Evolutionary conservation across 2,888 invertebrate species (phyloP), one percentile per base, ranked within the genome.

Genomic region (Caenorhabditis afra): DNA sequence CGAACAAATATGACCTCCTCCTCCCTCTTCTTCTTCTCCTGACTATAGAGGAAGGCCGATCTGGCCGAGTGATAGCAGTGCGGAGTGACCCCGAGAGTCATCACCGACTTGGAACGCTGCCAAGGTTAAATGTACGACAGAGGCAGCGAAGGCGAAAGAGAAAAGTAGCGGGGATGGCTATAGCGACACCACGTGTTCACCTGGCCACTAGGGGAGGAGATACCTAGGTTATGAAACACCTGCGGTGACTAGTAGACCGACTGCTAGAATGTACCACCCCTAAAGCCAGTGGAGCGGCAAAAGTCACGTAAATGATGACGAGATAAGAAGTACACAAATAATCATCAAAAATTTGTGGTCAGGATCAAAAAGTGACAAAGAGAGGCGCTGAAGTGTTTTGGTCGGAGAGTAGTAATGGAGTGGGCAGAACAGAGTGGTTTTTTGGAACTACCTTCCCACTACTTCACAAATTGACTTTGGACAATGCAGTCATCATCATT

Each of bases 1-100:
- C 29, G 59, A 53, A 70, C 70, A 70, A 70, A 70, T 70, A 70
- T 70, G 70, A 70, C 70, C 70, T 70, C 37, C n/a, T n/a, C 65
- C 65, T 55, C 44, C 37, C 7, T 14, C 16, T 29, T 7, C 14
- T n/a, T 12, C n/a, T 5, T 12, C n/a, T 39, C 35, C 29, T 37
- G 52, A n/a, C 65, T 20, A 41, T 14, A 14, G 41, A 29, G 11
- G 44, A 66, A 66, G 66, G 66, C n/a, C 59, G 68, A 68, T 50
- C 16, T 41, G 59, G 67, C 49, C 58, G 49, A 44, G 59, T 61
- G 61, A 53, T 61, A 61, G 61, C 52, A 29, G 53, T 52, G 58
- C 16, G 52, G 20, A 44, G 16, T 4, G 52, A 61, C n/a, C 29
- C 29, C 29, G 29, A 29, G 29, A 29, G 29, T 29, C 29, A 29